These are phyloP conservation scores for Lepidurus apus DNA, from an alignment of 1,140 invertebrate species.

Conservation along the genomic window DNA sequence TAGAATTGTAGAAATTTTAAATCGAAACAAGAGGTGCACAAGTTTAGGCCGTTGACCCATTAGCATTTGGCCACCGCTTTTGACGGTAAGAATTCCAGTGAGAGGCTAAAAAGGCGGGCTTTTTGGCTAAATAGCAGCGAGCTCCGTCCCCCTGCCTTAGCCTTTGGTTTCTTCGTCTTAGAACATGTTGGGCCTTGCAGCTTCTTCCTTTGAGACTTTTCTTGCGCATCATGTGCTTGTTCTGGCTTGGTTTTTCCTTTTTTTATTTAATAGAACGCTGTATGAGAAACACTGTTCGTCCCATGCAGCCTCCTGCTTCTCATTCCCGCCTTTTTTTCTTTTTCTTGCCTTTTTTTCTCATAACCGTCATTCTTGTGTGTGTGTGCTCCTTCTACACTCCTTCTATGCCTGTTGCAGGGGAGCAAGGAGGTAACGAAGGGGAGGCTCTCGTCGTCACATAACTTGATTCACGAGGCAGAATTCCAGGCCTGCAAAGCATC, in stretches of 20 bases:
- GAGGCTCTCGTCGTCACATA: constrained; percentile 14
- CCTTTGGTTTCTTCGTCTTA: neutral
- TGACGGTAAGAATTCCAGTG: neutral
- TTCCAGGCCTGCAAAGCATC: constrained; percentile 20
- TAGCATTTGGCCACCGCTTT: neutral
- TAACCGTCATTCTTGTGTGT: neutral
- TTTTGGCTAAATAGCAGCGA: neutral
- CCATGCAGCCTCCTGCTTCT: neutral
- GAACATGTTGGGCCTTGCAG: constrained; percentile 8
- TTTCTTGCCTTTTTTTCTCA: neutral
- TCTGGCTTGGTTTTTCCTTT: neutral
- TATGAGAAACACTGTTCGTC: neutral
- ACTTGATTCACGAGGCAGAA: constrained; percentile 21
- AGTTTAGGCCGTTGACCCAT: neutral
- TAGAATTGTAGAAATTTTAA: too few species aligned
- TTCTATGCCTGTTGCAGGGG: neutral
- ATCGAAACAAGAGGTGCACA: neutral
- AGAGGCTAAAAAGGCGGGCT: neutral
- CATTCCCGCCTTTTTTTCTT: neutral
- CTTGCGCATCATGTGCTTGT: neutral
- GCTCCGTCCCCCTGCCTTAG: neutral
- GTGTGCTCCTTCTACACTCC: neutral
- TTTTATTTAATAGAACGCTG: neutral
- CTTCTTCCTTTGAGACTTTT: neutral
- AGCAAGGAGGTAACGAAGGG: neutral